Evolutionary conservation across 2,888 invertebrate species (phyloP), one percentile per base, ranked within the genome.

Genomic region (Tetragonula carbonaria): DNA sequence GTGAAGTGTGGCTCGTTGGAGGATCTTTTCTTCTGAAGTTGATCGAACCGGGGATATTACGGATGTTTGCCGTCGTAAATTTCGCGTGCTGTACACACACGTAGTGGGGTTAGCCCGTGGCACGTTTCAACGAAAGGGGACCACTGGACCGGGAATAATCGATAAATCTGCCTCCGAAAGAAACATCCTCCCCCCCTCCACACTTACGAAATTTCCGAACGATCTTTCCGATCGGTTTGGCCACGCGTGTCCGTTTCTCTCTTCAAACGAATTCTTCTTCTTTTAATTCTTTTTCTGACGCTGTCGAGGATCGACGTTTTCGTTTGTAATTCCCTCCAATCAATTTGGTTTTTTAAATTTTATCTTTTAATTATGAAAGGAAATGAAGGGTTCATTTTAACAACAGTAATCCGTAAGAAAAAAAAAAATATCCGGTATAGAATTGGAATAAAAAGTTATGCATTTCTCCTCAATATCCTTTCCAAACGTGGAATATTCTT

Each of bases 61-160:
- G 81, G 82, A 75, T 87, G 85, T 88, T 90, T 90, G 78, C 73
- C 62, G 59, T 88, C 88, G 74, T 90, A 90, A 90, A 90, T 88
- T 82, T 84, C 66, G 80, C 75, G 73, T 80, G 79, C 80, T 80
- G 80, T 82, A 79, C 86, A 78, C 82, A 71, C 81, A 80, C 76
- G 84, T 70, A 75, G 77, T 67, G 78, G 84, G 82, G 72, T 62
- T 82, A 82, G 74, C 33, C 85, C 8, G 80, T 78, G 88, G 76
- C 65, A 83, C 86, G 86, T 87, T 28, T 88, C 86, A 84, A 85
- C 90, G 86, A 91, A 91, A 80, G 91, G 92, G 92, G 91, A 92
- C 91, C 88, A 91, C 89, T 91, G 92, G 91, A 93, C 92, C 91
- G 91, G 89, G 91, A 92, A 92, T 92, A 93, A 93, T 93, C 93